Base-by-base conservation (phyloP, 2,113 vertebrate species). In the Tetrao urogallus region DNA sequence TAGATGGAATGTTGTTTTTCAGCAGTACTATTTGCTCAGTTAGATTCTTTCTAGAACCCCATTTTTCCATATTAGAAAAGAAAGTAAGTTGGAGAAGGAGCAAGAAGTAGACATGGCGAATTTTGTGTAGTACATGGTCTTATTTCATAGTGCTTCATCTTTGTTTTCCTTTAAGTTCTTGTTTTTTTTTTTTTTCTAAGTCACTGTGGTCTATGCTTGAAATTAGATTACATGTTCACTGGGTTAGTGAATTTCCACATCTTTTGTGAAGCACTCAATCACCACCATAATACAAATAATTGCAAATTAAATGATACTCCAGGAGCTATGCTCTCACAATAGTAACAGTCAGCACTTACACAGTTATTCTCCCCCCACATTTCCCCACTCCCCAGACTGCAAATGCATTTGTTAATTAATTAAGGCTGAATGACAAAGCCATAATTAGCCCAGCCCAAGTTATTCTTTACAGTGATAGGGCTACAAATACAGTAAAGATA, bases 301-400 rank as follows among this genome's bases (percentile, higher is more conserved):
- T 28, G 30, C 30, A 92, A 90, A 94, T 73, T 75, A 87, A 89
- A 73, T 42, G 10, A 20, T 82, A 40, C 8, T 90, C 11, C 71
- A 76, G 43, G 24, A 92, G 24, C 7, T 85, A 34, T 82, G 64
- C 70, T 24, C 7, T 71, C 36, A 77, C 48, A 80, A 88, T 22
- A 81, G 22, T 40, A 78, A 34, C 28, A 87, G 18, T 42, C 73
- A 87, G 32, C n/a, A 82, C 82, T 72, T 73, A 40, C 45, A 13
- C 24, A 81, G 57, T 48, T 57, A 27, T 88, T 78, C 5, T 2
- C 4, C 48, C 40, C 25, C 1, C 12, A 16, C 5, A 5, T 13
- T 16, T 32, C 4, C 24, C 28, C 1, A 18, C 7, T 5, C 12
- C 14, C 4, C 2, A 21, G 6, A 63, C 8, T 61, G 7, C 13